Percentiles rank a stretch among this genome's conserved stretches.
Evolutionary conservation across 2,113 vertebrate genomes (phyloP).

Genomic region (Aegithalos caudatus): DNA sequence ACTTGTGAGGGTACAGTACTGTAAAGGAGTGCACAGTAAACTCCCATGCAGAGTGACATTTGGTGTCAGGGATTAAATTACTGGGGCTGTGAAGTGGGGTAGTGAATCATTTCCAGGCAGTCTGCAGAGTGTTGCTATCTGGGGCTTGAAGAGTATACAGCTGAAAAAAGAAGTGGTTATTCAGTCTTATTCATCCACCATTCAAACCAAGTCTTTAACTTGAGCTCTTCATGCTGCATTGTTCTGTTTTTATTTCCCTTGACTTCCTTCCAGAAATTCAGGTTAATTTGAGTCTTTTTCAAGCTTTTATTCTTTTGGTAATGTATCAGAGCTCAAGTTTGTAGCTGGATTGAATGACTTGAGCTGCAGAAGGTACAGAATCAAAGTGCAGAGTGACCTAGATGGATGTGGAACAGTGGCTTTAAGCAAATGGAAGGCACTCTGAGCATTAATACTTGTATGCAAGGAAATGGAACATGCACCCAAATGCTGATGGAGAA

Average conservation of each 20-base stretch:
- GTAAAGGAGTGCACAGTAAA: not conserved
- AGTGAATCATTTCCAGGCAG: slow-evolving; percentile 10
- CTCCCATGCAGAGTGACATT: not conserved
- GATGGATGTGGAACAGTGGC: not conserved
- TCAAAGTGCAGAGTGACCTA: not conserved
- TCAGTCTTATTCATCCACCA: not conserved
- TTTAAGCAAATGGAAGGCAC: not conserved
- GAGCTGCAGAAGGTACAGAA: not conserved
- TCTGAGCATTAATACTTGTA: not conserved
- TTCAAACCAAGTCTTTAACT: not conserved
- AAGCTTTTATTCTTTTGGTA: not conserved
- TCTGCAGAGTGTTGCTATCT: slow-evolving; percentile 11
- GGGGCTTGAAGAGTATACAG: not conserved
- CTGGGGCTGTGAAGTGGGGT: not conserved
- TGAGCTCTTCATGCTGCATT: not conserved
- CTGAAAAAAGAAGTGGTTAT: slow-evolving; percentile 10
- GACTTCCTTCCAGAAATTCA: not conserved
- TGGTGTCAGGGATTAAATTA: slow-evolving; percentile 1
- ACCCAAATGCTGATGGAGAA: not conserved
- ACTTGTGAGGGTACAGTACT: not conserved
- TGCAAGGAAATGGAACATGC: not conserved
- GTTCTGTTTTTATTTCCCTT: not conserved
- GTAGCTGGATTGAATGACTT: not conserved
- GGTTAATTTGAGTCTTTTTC: not conserved
- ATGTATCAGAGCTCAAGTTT: not conserved